Evolutionary conservation across 2,797 vertebrate species (phyloP).

Genomic region (Scleropages formosus): DNA sequence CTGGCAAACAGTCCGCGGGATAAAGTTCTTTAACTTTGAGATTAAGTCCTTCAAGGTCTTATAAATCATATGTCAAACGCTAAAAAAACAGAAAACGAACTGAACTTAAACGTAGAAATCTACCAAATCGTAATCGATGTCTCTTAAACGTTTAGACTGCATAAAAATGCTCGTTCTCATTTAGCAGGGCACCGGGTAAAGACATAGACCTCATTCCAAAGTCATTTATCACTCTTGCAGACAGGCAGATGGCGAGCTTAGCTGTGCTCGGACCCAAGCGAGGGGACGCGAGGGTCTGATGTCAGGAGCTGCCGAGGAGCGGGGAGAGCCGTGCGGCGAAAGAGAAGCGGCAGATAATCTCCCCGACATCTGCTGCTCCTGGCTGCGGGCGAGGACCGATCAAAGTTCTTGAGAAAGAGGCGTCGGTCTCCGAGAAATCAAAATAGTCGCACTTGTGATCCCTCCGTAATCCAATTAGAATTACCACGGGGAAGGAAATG

Average conservation of each 20-base stretch:
- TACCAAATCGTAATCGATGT: background rate
- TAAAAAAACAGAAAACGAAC: background rate
- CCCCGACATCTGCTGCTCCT: constrained; percentile 8
- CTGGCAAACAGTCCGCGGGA: too few relatives aligned
- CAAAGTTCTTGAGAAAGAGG: background rate
- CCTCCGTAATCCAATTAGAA: background rate
- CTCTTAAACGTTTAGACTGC: background rate
- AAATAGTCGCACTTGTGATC: too few relatives aligned
- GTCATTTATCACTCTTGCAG: background rate
- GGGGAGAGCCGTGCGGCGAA: background rate
- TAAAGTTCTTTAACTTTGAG: too few relatives aligned
- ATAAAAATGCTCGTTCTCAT: background rate
- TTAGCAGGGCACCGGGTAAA: background rate
- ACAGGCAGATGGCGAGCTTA: constrained; percentile 8
- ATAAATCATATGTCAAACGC: background rate
- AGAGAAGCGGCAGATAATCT: constrained; percentile 5
- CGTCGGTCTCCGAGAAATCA: background rate
- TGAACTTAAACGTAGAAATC: too few relatives aligned
- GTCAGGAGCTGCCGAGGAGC: background rate
- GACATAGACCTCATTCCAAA: background rate
- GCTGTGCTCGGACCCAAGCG: background rate
- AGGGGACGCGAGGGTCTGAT: background rate
- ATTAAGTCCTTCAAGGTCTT: background rate
- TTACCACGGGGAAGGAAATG: background rate
- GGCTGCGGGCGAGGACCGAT: background rate